phyloP scores from a whole-genome alignment of 2,113 vertebrate species.

The Phalacrocorax carbo region DNA sequence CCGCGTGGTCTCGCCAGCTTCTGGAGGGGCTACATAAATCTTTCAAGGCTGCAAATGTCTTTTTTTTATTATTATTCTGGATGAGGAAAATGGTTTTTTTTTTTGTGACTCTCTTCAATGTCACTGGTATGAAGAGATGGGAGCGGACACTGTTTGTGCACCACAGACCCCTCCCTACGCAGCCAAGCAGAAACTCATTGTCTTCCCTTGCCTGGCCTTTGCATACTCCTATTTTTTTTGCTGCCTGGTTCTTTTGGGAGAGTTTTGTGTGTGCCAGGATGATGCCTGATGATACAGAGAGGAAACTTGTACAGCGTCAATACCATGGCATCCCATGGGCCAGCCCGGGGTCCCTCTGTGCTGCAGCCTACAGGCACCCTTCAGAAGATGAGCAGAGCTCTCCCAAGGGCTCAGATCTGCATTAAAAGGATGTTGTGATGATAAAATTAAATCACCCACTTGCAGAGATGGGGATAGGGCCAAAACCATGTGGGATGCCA shows the following conservation, averaged over 20 bases:
- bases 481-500: background rate
- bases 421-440: background rate
- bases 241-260: background rate
- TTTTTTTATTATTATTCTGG: background rate
- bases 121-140: background rate
- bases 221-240: background rate
- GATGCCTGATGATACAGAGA: background rate
- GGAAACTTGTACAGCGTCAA: background rate
- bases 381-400: background rate
- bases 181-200: background rate
- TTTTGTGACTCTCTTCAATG: background rate
- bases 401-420: background rate
- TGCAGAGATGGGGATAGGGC: background rate
- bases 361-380: background rate
- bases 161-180: background rate
- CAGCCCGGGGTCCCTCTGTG: too few relatives aligned
- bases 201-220: background rate
- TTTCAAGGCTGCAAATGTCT: background rate
- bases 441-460: background rate
- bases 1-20: rapidly evolving
- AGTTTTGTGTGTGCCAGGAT: background rate
- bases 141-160: background rate
- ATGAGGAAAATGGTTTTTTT: background rate
- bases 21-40: background rate
- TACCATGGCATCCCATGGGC: background rate